Evolutionary conservation across 2,888 invertebrate genomes (phyloP).

Genomic region (Heteropelma amictum): DNA sequence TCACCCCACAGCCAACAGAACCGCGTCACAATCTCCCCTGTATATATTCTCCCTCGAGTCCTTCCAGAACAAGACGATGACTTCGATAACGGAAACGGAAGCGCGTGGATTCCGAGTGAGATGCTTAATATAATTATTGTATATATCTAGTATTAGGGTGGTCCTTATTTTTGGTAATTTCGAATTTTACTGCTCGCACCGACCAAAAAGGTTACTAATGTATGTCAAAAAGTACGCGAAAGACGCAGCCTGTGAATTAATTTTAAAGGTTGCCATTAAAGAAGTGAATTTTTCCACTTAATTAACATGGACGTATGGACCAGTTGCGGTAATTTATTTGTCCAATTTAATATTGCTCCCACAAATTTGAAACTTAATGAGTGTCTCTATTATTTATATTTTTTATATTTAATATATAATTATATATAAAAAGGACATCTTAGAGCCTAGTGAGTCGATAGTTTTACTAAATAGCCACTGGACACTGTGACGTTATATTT

Average conservation of each 20-base stretch:
- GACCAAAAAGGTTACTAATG: neutral
- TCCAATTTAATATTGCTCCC: no score
- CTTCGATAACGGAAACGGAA: conserved; percentile 40
- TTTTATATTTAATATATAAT: no score
- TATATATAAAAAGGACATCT: no score
- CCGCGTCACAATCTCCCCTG: neutral
- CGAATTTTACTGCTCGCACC: conserved; percentile 1
- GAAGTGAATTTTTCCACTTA: neutral
- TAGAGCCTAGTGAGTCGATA: no score
- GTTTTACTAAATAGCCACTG: no score
- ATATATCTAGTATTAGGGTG: no score
- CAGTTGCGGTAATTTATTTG: neutral
- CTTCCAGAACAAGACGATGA: neutral
- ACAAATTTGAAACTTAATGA: no score
- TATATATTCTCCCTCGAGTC: neutral
- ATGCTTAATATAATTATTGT: no score
- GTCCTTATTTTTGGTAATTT: neutral
- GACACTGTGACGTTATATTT: no score
- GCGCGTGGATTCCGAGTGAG: conserved; percentile 33
- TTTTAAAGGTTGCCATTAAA: neutral
- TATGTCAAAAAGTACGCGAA: neutral
- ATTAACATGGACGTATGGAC: neutral
- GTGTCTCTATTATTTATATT: no score
- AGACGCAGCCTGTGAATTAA: neutral
- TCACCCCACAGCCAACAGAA: conserved; percentile 12